These are phyloP conservation scores for Hippasteria phrygiana DNA, from an alignment of 53 echinoderm and acorn worm species.

Conservation along the genomic window DNA sequence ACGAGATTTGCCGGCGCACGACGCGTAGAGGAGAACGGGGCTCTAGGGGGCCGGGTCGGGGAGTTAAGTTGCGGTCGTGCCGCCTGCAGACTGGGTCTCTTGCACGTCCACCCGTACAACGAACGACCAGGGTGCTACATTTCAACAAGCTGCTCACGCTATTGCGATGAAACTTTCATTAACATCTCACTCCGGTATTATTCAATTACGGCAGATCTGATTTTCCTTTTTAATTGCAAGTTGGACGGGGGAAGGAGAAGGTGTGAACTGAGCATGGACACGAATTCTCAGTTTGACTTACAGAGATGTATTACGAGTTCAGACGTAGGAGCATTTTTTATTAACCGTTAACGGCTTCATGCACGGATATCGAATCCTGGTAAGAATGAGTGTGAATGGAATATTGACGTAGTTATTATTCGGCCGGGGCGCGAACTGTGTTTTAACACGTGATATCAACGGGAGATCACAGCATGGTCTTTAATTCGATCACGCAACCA, in stretches of 20 bases:
- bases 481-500: conserved; percentile 46
- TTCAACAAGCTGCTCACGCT: neutral
- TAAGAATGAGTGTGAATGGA: conserved; percentile 38
- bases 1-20: conserved; percentile 1
- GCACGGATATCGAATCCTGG: conserved; percentile 17
- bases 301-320: neutral
- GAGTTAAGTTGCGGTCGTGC: neutral
- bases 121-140: neutral
- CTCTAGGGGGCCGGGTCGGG: conserved; percentile 4
- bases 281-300: neutral
- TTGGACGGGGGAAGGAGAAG: neutral
- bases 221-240: neutral
- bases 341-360: conserved; percentile 2
- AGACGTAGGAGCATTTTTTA: neutral
- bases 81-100: neutral
- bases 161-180: conserved; percentile 50
- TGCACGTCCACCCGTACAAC: too few species aligned
- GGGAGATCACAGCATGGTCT: neutral
- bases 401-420: conserved; percentile 17
- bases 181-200: conserved; percentile 43
- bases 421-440: conserved; percentile 2
- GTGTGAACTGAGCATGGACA: conserved; percentile 9
- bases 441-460: conserved; percentile 32
- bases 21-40: neutral
- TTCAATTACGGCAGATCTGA: conserved; percentile 41